Percentiles rank a stretch among this genome's conserved stretches.
Evolutionary conservation across 2,113 vertebrate genomes (phyloP).

Genomic region (Scytalopus superciliaris): DNA sequence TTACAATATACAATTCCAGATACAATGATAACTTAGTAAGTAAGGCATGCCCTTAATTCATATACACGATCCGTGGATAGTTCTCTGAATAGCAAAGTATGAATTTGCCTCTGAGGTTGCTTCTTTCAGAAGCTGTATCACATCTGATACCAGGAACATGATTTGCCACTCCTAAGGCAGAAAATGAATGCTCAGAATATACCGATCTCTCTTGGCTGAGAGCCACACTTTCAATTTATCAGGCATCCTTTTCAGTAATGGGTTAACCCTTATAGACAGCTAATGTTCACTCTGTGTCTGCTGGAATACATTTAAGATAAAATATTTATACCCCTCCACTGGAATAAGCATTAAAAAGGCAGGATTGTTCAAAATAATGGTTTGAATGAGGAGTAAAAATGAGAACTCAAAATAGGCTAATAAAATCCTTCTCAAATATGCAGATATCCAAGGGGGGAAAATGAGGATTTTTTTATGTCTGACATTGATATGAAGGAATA

Average conservation of each 20-base stretch:
- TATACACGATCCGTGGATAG: background rate
- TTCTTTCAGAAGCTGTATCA: slow-evolving; percentile 16
- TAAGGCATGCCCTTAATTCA: slow-evolving; percentile 28
- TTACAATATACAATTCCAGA: background rate
- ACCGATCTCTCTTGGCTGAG: slow-evolving; percentile 8
- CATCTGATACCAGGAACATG: slow-evolving; percentile 8
- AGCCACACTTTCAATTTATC: slow-evolving; percentile 58
- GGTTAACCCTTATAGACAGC: slow-evolving; percentile 48
- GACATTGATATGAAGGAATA: background rate
- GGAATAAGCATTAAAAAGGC: slow-evolving; percentile 24
- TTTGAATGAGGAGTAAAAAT: background rate
- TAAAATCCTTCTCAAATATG: background rate
- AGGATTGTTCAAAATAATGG: slow-evolving; percentile 32
- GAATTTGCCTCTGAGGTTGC: slow-evolving; percentile 38
- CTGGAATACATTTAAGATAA: slow-evolving; percentile 28
- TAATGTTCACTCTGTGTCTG: slow-evolving; percentile 36
- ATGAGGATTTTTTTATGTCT: background rate
- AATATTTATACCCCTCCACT: slow-evolving; percentile 54
- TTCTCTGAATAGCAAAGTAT: background rate
- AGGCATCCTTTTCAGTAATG: slow-evolving; percentile 55
- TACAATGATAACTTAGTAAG: background rate
- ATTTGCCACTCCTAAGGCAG: slow-evolving; percentile 18
- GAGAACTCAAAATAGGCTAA: background rate
- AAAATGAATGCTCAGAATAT: slow-evolving; percentile 27
- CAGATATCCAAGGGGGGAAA: background rate